Evolutionary conservation across 2,888 invertebrate genomes (phyloP).

Genomic region (Dynastes tityus): DNA sequence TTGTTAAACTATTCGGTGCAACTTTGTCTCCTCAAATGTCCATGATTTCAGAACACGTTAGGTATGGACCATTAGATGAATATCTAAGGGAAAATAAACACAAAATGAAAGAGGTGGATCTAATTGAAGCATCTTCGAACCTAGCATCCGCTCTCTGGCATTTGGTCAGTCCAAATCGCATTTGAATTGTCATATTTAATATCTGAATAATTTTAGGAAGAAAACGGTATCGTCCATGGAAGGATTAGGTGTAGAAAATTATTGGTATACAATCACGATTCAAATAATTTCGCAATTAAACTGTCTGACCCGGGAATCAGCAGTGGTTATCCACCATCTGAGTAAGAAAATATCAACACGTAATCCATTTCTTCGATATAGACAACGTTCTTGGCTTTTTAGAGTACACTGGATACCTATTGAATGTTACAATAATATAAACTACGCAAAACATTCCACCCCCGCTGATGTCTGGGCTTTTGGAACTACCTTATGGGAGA

Average conservation of each 20-base stretch:
- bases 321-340: slow-evolving; percentile 74
- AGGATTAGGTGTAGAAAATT: slow-evolving; percentile 88
- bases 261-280: slow-evolving; percentile 83
- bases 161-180: slow-evolving; percentile 74
- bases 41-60: slow-evolving; percentile 86
- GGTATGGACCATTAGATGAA: slow-evolving; percentile 83
- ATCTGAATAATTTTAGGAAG: slow-evolving; percentile 72
- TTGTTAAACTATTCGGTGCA: slow-evolving; percentile 85
- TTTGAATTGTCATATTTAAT: slow-evolving; percentile 16
- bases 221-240: slow-evolving; percentile 88
- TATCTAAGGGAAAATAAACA: slow-evolving; percentile 74
- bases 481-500: slow-evolving; percentile 94
- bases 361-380: slow-evolving; percentile 8
- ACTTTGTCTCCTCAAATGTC: slow-evolving; percentile 85
- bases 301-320: slow-evolving; percentile 87
- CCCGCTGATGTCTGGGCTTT: slow-evolving; percentile 93
- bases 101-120: slow-evolving; percentile 78
- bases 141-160: slow-evolving; percentile 91
- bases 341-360: slow-evolving; percentile 73
- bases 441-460: slow-evolving; percentile 78
- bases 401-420: slow-evolving; percentile 94
- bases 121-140: slow-evolving; percentile 87
- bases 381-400: slow-evolving; percentile 30
- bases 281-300: slow-evolving; percentile 82
- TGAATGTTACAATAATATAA: slow-evolving; percentile 83